Base-by-base conservation (phyloP, 64 coral and sea anemone species). In the Stylophora pistillata region DNA sequence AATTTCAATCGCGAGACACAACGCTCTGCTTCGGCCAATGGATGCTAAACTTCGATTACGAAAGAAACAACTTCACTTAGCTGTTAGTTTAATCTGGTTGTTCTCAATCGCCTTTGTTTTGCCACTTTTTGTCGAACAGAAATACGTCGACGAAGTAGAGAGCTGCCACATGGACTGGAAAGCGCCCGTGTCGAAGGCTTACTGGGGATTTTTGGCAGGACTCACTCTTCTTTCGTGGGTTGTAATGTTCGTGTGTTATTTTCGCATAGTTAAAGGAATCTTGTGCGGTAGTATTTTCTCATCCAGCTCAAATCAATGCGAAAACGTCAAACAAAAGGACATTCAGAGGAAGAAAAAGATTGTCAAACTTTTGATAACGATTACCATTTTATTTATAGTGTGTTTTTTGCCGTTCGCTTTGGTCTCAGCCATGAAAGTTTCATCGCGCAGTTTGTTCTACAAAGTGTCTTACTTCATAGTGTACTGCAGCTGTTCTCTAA, bases 251-350 rank as follows among this genome's bases (percentile, higher is more conserved):
- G 63, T 90, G 23, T 82, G 66, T 64, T 90, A 90, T 60, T 71
- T 90, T 56, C 78, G 68, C 54, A 90, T 90, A 53, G 71, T 90
- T 15, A 90, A 82, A 69, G 78, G 78, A 26, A n/a, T 82, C 59
- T 90, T 81, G 12, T 73, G 78, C 23, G 71, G 63, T 26, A 31
- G 73, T 25, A 82, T 78, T 55, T 68, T 37, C 37, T 56, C 78
- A 56, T 54, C 17, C n/a, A 56, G 53, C 54, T 12, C 10, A 76
- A 76, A 13, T 15, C 77, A 30, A 53, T 76, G 15, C 34, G 53
- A 30, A 23, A 25, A 71, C 65, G 5, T 21, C 13, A 28, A 82
- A 17, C 63, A 79, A 53, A 25, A 78, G 33, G 88, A 90, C 31
- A 41, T 81, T 9, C 77, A 74, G 5, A 79, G 59, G 25, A 90